These are phyloP conservation scores for Salvelinus fontinalis DNA, from an alignment of 2,113 vertebrate species.

Conservation along the genomic window DNA sequence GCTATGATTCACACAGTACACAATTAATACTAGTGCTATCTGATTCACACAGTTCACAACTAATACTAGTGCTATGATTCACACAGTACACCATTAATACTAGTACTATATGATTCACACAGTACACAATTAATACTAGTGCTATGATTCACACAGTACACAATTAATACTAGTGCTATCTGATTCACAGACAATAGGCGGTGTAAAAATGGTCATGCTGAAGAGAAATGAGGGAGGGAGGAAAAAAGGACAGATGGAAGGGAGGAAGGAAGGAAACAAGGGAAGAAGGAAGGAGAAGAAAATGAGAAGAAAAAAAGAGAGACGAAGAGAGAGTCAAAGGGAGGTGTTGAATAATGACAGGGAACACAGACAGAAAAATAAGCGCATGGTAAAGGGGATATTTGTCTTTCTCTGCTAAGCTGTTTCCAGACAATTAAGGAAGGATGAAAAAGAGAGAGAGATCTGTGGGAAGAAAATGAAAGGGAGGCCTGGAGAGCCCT, in stretches of 20 bases:
- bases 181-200: neutral
- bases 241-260: neutral
- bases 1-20: too few relatives aligned
- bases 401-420: conserved; percentile 64
- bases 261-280: neutral
- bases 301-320: conserved; percentile 37
- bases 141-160: neutral
- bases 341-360: conserved; percentile 57
- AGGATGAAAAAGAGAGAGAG: conserved; percentile 16
- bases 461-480: conserved; percentile 26
- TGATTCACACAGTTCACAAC: too few relatives aligned
- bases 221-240: neutral
- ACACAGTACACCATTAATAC: too few relatives aligned
- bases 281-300: conserved; percentile 2
- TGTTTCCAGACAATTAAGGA: conserved; percentile 64
- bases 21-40: too few relatives aligned
- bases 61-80: too few relatives aligned
- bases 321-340: conserved; percentile 23
- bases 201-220: neutral
- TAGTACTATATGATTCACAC: too few relatives aligned
- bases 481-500: conserved; percentile 40
- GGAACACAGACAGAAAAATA: conserved; percentile 56
- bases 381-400: conserved; percentile 57
- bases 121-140: too few relatives aligned
- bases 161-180: neutral